A percentile compares a stretch with the other conserved stretches of the same genome.
These are phyloP conservation scores for Cantharis nigra DNA, from an alignment of 2,888 invertebrate genomes.

Conservation along the genomic window DNA sequence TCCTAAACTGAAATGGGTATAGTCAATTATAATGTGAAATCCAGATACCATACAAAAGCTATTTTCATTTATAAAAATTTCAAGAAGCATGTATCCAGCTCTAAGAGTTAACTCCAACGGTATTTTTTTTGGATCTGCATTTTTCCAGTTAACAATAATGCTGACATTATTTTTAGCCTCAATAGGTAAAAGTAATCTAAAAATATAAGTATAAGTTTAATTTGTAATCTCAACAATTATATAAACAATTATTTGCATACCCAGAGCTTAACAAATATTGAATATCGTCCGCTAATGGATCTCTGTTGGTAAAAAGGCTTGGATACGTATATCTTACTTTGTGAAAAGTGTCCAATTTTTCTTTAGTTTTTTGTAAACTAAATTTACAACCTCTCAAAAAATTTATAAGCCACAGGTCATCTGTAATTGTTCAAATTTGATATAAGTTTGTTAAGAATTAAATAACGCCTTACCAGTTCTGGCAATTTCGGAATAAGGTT, in stretches of 20 bases:
- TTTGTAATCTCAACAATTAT: not conserved
- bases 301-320: conserved; percentile 60
- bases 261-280: conserved; percentile 50
- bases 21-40: not conserved
- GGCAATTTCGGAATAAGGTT: conserved; percentile 60
- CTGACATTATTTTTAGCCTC: not conserved
- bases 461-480: conserved; percentile 58
- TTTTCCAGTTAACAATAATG: not conserved
- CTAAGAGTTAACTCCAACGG: not conserved
- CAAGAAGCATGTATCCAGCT: not conserved
- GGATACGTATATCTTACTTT: conserved; percentile 62
- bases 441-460: not conserved
- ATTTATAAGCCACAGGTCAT: conserved; percentile 59
- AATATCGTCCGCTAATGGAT: conserved; percentile 49
- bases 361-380: conserved; percentile 60
- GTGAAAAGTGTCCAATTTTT: conserved; percentile 64
- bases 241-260: conserved; percentile 43
- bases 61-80: not conserved
- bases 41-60: not conserved
- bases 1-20: not conserved
- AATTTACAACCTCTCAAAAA: conserved; percentile 63
- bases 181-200: not conserved
- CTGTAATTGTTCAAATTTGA: conserved; percentile 44
- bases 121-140: not conserved
- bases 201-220: not conserved